Base-by-base conservation (phyloP, 2,797 vertebrate species). In the Philypnodon macrostomus region DNA sequence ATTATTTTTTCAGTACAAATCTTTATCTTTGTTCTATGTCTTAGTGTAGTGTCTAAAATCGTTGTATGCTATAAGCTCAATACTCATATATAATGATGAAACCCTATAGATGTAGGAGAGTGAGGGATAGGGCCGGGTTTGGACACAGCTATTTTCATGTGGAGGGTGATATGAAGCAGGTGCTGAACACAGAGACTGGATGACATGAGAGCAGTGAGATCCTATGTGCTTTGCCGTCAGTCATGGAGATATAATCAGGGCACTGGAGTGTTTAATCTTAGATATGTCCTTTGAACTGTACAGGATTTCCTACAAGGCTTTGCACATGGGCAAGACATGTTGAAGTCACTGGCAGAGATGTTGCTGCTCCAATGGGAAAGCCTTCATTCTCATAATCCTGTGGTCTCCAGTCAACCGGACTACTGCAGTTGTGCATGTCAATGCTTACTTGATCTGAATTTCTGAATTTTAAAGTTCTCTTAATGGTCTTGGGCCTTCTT, bases 211-310 rank as follows among this genome's bases (percentile, higher is more conserved):
- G 45, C 38, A 4, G 9, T 45, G 7, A 32, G 45, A 38, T 57
- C 27, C 38, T 41, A 51, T 45, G 21, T 32, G 55, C 62, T 40
- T 73, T 65, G 67, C 58, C 70, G 77, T 77, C 59, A 65, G 58
- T 77, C 73, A 73, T 58, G 57, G 63, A 73, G 24, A 30, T 41
- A 75, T 67, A 78, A 75, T 78, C 69, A 72, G 61, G 50, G 55
- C 62, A 56, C 65, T 60, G 67, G 55, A 75, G 63, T 68, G 67
- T 73, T 70, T 63, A 77, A 68, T 76, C 65, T 66, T 48, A 58
- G 58, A 68, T 42, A 60, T 52, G 62, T 51, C 50, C 2, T 29
- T 63, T 63, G 64, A 81, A 65, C 75, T 67, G 44, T 58, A 60
- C 71, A 73, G 35, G 48, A 58, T 56, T 57, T 50, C 13, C 21